Percentiles rank a stretch among this genome's conserved stretches.
phyloP scores from a whole-genome alignment of 1,140 invertebrate species.

The Achatina immaculata region DNA sequence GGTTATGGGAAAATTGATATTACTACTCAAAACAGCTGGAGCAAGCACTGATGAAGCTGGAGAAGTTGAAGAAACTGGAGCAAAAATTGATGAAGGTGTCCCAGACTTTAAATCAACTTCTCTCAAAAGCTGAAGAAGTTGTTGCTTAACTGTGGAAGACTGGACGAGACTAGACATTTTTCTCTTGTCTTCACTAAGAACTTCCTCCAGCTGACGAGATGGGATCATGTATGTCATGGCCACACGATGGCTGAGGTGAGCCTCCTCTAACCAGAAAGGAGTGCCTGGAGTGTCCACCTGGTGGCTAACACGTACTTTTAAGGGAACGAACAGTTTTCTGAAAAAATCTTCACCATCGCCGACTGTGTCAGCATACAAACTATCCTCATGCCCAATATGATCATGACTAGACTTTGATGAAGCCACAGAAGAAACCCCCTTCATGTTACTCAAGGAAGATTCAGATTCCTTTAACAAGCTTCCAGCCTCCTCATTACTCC shows the following conservation, averaged over 20 bases:
- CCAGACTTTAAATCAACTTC: conserved; percentile 34
- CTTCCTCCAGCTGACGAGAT: conserved; percentile 24
- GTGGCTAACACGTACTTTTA: conserved; percentile 37
- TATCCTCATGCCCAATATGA: conserved; percentile 31
- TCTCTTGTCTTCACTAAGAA: conserved; percentile 46
- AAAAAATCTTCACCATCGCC: conserved; percentile 32
- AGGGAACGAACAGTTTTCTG: conserved; percentile 46
- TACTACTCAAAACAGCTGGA: neutral
- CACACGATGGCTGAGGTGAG: conserved; percentile 42
- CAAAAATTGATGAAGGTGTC: too few species aligned
- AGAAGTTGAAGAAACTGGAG: too few species aligned
- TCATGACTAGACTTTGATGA: conserved; percentile 42
- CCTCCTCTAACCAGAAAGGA: conserved; percentile 47
- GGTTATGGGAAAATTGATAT: neutral
- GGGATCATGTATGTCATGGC: conserved; percentile 47
- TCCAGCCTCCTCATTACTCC: conserved; percentile 54
- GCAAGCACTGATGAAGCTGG: too few species aligned
- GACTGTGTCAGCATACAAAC: neutral
- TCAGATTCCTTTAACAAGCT: conserved; percentile 60
- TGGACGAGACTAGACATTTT: conserved; percentile 44
- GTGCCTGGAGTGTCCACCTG: neutral
- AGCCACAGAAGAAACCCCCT: conserved; percentile 13
- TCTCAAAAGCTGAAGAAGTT: conserved; percentile 47
- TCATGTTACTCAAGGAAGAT: conserved; percentile 24
- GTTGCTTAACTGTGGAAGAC: conserved; percentile 44